Conservation (phyloP, 1,140 invertebrate genomes). For the Calliopsis andreniformis region DNA sequence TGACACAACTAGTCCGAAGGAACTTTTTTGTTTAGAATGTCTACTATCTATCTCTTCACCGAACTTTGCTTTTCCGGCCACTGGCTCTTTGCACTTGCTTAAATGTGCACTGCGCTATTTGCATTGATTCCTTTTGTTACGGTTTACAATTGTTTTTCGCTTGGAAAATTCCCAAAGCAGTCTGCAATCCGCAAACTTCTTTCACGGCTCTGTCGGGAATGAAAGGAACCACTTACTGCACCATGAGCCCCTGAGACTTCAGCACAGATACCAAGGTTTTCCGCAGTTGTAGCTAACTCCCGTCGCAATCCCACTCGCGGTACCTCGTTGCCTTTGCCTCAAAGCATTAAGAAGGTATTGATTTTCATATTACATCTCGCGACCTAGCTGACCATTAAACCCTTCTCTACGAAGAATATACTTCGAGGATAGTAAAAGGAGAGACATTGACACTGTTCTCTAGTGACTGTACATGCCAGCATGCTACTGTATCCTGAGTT, state of each 20-base stretch:
- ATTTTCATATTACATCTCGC: not conserved
- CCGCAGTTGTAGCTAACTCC: not conserved
- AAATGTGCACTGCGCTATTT: too few species aligned
- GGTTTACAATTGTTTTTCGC: not conserved
- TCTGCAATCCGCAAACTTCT: not conserved
- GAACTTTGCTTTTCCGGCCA: too few species aligned
- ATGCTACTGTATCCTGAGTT: too few species aligned
- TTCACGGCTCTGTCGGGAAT: not conserved
- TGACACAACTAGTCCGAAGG: too few species aligned
- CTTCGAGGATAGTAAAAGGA: not conserved
- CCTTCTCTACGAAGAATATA: not conserved
- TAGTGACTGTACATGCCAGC: too few species aligned
- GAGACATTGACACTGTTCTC: not conserved
- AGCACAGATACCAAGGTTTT: slow-evolving; percentile 1
- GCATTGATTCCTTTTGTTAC: not conserved
- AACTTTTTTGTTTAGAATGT: too few species aligned
- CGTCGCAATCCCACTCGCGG: not conserved
- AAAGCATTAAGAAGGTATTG: not conserved
- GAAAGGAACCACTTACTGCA: slow-evolving; percentile 6
- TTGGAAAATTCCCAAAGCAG: not conserved
- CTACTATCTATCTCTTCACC: too few species aligned
- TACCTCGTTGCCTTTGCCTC: too few species aligned
- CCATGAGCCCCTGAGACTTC: not conserved
- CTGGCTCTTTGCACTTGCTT: too few species aligned
- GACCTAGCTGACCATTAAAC: too few species aligned